These are phyloP conservation scores for Heliornis fulica DNA, from an alignment of 2,113 vertebrate genomes.

Conservation along the genomic window DNA sequence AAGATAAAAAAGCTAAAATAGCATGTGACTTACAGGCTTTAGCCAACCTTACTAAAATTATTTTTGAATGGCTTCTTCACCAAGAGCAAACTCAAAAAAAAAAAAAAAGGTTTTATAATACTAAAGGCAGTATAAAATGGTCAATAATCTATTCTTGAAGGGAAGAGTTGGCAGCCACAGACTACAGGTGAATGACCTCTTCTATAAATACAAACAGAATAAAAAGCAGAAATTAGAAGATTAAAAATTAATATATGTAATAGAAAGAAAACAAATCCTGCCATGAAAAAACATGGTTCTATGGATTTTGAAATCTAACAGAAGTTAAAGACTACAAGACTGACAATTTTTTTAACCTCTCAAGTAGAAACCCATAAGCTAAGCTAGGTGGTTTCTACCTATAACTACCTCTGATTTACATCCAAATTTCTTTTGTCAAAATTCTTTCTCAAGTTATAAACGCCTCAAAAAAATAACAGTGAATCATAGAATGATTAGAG, in stretches of 20 bases:
- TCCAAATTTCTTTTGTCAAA: background rate
- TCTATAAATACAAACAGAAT: background rate
- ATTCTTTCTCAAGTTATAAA: background rate
- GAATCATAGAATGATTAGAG: too few species aligned
- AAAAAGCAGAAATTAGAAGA: background rate
- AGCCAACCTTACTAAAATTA: background rate
- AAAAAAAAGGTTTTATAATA: background rate
- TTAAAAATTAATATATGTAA: background rate
- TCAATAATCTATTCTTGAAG: background rate
- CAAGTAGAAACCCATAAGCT: background rate
- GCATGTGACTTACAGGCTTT: background rate
- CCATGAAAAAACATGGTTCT: background rate
- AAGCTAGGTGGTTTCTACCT: background rate
- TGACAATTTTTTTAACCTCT: background rate
- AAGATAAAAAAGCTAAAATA: slow-evolving; percentile 20
- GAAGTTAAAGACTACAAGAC: background rate
- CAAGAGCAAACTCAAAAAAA: background rate
- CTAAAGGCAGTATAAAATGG: background rate
- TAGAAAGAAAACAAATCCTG: background rate
- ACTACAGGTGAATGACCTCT: background rate
- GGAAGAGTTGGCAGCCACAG: background rate
- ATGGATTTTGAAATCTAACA: background rate
- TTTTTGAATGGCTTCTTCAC: slow-evolving; percentile 8
- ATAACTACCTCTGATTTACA: background rate
- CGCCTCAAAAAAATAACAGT: background rate